Percentiles rank a stretch among this genome's conserved stretches.
Conservation (phyloP, 2,113 vertebrate species). For the Todiramphus saurophagus region DNA sequence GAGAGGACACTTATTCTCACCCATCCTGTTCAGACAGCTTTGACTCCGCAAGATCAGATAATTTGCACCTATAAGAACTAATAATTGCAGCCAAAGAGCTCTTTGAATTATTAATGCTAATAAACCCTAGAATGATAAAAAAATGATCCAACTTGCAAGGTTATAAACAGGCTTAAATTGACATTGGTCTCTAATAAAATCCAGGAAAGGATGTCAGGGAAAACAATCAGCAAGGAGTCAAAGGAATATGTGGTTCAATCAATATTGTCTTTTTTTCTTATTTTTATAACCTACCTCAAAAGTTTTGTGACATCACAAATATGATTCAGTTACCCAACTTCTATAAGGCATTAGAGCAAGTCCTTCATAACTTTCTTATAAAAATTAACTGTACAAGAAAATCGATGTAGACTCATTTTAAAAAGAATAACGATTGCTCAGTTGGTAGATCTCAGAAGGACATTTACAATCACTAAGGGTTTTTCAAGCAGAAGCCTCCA, state of each 20-base stretch:
- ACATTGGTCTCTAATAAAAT: background rate
- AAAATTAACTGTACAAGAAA: slow-evolving; percentile 15
- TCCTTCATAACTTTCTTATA: background rate
- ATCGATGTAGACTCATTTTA: slow-evolving; percentile 31
- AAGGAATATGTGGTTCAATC: background rate
- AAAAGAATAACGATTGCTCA: slow-evolving; percentile 20
- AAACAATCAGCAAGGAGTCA: background rate
- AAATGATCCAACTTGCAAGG: background rate
- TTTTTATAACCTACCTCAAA: background rate
- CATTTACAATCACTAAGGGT: background rate
- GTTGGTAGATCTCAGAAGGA: background rate
- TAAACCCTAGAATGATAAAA: background rate
- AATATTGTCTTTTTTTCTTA: background rate
- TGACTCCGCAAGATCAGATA: background rate
- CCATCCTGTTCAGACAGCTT: background rate
- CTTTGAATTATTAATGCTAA: background rate
- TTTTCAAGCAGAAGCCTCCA: background rate
- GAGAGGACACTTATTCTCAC: background rate
- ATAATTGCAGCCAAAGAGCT: background rate
- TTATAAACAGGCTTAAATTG: background rate
- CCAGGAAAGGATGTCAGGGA: background rate
- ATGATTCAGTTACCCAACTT: background rate
- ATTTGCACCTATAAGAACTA: background rate
- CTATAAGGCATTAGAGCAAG: background rate
- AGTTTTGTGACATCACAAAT: background rate